These are phyloP conservation scores for Bradysia coprophila DNA, from an alignment of 1,140 invertebrate genomes.

Conservation along the genomic window DNA sequence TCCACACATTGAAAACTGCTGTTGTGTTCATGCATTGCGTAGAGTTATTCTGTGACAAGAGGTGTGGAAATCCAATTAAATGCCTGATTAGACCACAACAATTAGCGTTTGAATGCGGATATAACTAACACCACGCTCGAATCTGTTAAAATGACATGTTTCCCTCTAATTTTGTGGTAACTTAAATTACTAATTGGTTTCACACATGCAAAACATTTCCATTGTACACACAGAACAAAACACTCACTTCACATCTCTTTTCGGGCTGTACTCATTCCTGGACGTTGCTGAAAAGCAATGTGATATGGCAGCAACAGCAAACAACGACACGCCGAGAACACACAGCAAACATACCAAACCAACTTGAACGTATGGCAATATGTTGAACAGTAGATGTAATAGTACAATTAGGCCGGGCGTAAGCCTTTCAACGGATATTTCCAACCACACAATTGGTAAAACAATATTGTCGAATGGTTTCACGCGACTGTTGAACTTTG, in stretches of 20 bases:
- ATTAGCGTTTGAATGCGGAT: too few species aligned
- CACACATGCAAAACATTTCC: not conserved
- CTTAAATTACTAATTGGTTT: not conserved
- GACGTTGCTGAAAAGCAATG: not conserved
- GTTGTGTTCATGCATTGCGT: too few species aligned
- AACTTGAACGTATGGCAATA: not conserved
- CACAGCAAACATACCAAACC: not conserved
- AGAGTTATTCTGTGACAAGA: too few species aligned
- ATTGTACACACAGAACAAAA: not conserved
- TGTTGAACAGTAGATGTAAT: not conserved
- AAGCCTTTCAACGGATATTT: constrained; percentile 28
- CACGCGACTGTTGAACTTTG: constrained; percentile 30
- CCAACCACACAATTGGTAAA: constrained; percentile 43
- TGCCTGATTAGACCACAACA: too few species aligned
- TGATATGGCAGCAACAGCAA: not conserved
- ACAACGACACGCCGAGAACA: not conserved
- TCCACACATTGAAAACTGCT: too few species aligned
- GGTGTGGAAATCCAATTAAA: too few species aligned
- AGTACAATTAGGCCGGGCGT: constrained; percentile 4
- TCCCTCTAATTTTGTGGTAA: not conserved
- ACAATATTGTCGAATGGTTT: constrained; percentile 35
- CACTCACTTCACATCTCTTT: not conserved
- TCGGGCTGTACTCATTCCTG: not conserved
- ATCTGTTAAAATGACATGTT: not conserved
- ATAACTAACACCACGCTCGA: too few species aligned